Base-by-base conservation (phyloP, 2,113 vertebrate genomes). In the Forbesichthys agassizii region DNA sequence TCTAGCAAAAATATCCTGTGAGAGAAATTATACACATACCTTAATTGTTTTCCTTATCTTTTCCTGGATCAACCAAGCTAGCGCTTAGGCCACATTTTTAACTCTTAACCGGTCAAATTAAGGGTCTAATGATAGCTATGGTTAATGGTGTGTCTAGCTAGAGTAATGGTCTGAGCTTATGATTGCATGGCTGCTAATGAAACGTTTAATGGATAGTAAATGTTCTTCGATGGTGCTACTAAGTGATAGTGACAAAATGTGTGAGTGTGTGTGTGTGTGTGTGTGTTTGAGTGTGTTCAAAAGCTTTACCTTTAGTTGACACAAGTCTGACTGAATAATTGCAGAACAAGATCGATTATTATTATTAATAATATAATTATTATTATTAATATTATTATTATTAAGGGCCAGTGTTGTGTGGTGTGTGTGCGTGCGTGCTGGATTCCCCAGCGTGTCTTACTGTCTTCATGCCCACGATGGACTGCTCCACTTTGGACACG, bases 401-500 rank as follows among this genome's bases (percentile, higher is more conserved):
- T 27, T 3, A 27, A 27, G 27, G 27, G 27, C 27, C 27, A 27
- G 27, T 27, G 27, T 27, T 27, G 36, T 42, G 36, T 7, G 4
- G 7, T 62, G 60, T 64, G 61, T 48, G 42, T 64, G 20, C 53
- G 33, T 64, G 27, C 27, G 11, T 61, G 67, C 18, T 69, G 57
- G 58, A 56, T 60, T 16, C 33, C 4, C 11, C 9, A 14, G 7
- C 11, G 11, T 27, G 42, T 83, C 95, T 95, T 76, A 99, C 98
- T 33, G 96, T 95, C 93, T 99, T 99, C 97, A 98, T 99, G 87
- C 98, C 98, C 16, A 98, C 92, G 10, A 99, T 99, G 85, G 97
- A 98, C 89, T 98, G 98, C 84, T 99, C 98, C 83, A 99, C 98
- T 83, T 99, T 99, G 84, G 96, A 97, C 74, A 99, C 97, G 1